Conservation (phyloP, 2,888 invertebrate genomes). For the Brachylomia viminalis region DNA sequence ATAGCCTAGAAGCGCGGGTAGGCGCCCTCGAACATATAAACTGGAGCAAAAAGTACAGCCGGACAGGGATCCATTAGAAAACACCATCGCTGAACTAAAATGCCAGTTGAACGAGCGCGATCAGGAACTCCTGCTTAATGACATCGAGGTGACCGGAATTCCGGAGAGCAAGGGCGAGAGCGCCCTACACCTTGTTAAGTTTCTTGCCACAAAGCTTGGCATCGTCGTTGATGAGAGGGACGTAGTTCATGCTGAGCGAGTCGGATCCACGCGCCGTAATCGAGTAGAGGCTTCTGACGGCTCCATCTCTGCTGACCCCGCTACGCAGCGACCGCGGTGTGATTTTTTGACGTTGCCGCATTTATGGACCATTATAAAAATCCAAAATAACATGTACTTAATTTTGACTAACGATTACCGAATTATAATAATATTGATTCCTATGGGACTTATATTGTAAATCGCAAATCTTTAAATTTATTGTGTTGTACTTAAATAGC, state of each 20-base stretch:
- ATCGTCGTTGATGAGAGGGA: neutral
- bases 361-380: no score
- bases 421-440: no score
- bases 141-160: neutral
- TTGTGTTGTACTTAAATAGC: no score
- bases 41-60: neutral
- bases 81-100: neutral
- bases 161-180: neutral
- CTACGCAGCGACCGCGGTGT: no score
- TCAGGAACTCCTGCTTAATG: neutral
- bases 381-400: no score
- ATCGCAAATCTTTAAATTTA: no score
- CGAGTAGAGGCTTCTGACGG: no score
- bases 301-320: no score
- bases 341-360: no score
- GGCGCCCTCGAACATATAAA: neutral
- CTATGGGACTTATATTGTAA: no score
- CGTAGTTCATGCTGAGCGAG: neutral
- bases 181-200: neutral
- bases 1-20: neutral
- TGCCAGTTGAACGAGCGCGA: conserved; percentile 1
- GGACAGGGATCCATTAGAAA: neutral
- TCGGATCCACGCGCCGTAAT: neutral
- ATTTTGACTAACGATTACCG: no score
- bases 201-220: neutral